A percentile compares a stretch with the other conserved stretches of the same genome.
Evolutionary conservation across 2,113 vertebrate genomes (phyloP).

Genomic region (Odocoileus hemionus): DNA sequence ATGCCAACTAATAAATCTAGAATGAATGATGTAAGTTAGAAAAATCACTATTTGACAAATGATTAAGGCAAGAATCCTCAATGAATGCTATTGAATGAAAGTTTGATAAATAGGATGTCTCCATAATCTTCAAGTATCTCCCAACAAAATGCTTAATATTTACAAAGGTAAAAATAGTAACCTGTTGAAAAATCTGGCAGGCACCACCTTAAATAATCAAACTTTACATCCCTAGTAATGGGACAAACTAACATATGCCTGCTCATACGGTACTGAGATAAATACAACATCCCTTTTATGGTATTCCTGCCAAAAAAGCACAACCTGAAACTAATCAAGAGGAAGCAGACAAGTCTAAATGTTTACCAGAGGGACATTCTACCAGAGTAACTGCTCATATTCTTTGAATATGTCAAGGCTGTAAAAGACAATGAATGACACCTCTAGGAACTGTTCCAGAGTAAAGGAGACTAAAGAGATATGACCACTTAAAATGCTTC

Average conservation of each 20-base stretch:
- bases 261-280: neutral
- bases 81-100: neutral
- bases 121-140: neutral
- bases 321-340: neutral
- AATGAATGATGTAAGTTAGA: neutral
- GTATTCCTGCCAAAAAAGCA: neutral
- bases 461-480: neutral
- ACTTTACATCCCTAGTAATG: neutral
- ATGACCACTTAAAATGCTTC: neutral
- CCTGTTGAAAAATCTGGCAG: neutral
- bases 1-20: neutral
- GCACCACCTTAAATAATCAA: neutral
- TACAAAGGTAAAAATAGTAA: constrained; percentile 9
- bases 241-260: neutral
- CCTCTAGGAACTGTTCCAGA: neutral
- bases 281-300: neutral
- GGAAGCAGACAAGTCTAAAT: neutral
- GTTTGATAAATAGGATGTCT: neutral
- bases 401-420: constrained; percentile 1
- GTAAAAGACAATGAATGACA: neutral
- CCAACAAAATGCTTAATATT: neutral
- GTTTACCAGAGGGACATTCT: neutral
- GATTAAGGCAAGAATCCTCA: neutral
- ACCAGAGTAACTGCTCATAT: neutral
- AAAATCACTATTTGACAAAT: neutral